Base-by-base conservation (phyloP, 2,113 vertebrate species). In the Elephas maximus region DNA sequence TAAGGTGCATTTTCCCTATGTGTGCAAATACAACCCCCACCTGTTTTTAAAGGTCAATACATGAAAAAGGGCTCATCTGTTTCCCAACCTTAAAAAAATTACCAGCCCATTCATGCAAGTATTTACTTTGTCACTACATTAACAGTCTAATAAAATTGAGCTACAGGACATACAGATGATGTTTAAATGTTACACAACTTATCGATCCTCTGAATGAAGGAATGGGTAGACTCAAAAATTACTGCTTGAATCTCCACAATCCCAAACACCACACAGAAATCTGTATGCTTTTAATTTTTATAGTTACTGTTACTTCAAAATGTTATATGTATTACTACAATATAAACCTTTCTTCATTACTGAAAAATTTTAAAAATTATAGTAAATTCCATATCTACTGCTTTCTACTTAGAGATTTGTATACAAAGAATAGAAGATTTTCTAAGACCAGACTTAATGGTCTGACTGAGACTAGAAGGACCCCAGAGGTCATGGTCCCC, bases 81-180 rank as follows among this genome's bases (percentile, higher is more conserved):
- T 91, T 86, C 37, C 74, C 48, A 51, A 21, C 33, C 71, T 88
- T 33, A 65, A 94, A 37, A 37, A 74, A 93, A 60, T 30, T 82
- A 90, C 11, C 78, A 69, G 60, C 12, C 44, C 44, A 69, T 79
- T 74, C 5, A 0, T 21, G 21, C 15, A 63, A 33, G 60, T 51
- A 78, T 87, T 65, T 88, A 73, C 69, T 78, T 94, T 93, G 37
- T 87, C 82, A 83, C 48, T 67, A 51, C 14, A 78, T 96, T 67
- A 51, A 65, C 8, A 86, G 30, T 67, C 77, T 90, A 90, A 87
- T 45, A 57, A 86, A 79, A 73, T 4, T 63, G n/a, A 91, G 45
- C 51, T 88, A 30, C 48, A 88, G 8, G 6, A 53, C 41, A 26
- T 20, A 37, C 53, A 18, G 28, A 80, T 2, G 8, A 7, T 62